Evolutionary conservation across 2,888 invertebrate genomes (phyloP), one percentile per base, ranked within the genome.

Genomic region (Sisyra nigra): DNA sequence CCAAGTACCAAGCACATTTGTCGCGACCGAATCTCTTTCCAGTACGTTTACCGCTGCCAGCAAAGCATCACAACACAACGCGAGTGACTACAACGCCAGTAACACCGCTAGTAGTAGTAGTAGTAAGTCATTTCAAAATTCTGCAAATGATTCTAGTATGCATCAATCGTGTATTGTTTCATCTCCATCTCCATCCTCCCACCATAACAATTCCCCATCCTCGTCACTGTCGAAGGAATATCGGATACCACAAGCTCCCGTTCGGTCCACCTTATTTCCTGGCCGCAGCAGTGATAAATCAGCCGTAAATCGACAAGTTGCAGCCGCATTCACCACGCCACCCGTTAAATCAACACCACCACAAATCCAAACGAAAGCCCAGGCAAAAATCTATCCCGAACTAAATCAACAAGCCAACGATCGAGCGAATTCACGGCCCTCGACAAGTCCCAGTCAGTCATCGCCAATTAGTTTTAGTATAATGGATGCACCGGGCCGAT

Each of bases 361-460:
- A 53, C 62, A 61, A 46, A 73, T 80, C 51, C 81, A 81, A 61
- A 77, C 80, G 47, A 83, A 84, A 64, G 78, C 80, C 50, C 80
- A 82, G 65, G 72, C 78, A 51, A 84, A 84, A 67, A 74, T 79
- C 53, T 83, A 83, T 60, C 78, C 81, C 44, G 83, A 83, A 55
- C 53, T 80, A 50, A 52, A 51, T 6, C 59, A 50, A 41, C 62
- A 62, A 40, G 53, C 54, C 3, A 33, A 33, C 9, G 65, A 66
- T 18, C 54, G 61, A 11, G 49, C 45, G 37, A 52, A 52, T 41
- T 50, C 53, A 10, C 54, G 72, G 61, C 57, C 69, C 62, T 60
- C 67, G 59, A 69, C 75, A 62, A 70, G 70, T 59, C 55, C 63
- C 61, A 69, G 59, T 63, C 66, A 80, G 53, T 80, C 78, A 11